Base-by-base conservation (phyloP, 1,140 invertebrate genomes). In the Drosophila subobscura region DNA sequence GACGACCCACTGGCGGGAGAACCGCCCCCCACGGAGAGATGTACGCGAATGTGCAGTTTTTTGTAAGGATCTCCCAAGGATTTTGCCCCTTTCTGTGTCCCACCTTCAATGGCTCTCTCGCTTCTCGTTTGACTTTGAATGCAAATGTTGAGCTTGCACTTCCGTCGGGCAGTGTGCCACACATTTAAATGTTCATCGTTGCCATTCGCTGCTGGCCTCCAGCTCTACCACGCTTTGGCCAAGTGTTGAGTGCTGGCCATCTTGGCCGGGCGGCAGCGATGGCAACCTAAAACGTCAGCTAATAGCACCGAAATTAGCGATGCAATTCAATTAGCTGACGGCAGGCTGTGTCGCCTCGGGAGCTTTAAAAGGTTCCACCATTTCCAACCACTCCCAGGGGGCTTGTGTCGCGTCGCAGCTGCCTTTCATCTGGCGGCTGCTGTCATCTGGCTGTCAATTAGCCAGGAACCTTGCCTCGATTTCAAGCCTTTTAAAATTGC, bases 401-500 rank as follows among this genome's bases (percentile, higher is more conserved):
- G 20, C 49, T 67, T 54, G 68, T 40, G 16, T 52, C 8, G 5
- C 50, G 10, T 41, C 66, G 47, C 56, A 61, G 67, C 60, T 72
- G 70, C 70, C 70, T 72, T 72, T 72, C 70, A 72, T 72, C 57
- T 72, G 57, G 22, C 45, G 14, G 8, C 46, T 45, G 37, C 27
- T 37, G 33, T 51, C 14, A 54, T 42, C 64, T 33, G 53, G 42
- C 52, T 86, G 80, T 80, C 80, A 85, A 85, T 86, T 85, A 85
- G 80, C 72, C 61, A 49, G 79, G 57, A 77, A 66, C 64, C 74
- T 79, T 76, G 79, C 77, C 49, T 68, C 72, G 50, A 58, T 56
- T 77, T 77, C 81, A 80, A 86, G 81, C 80, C 80, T 85, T 86
- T 86, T 77, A 73, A 80, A 86, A 80, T 80, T 75, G 66, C 41